phyloP scores from a whole-genome alignment of 2,888 invertebrate genomes.

The Micropterix aruncella region DNA sequence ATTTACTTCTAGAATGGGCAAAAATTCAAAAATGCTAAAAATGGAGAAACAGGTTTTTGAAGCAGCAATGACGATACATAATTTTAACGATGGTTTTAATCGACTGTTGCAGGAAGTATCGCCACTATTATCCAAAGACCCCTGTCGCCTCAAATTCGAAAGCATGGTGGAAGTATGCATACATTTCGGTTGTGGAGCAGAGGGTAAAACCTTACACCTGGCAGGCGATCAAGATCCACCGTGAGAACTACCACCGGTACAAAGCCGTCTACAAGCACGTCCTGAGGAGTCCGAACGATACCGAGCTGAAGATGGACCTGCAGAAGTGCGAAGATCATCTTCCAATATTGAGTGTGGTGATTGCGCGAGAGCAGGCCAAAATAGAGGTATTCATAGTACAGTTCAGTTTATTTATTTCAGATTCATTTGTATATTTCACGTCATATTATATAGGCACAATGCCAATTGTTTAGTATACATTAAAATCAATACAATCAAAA shows the following conservation, averaged over 20 bases:
- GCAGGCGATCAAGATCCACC: constrained; percentile 51
- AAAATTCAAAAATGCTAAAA: too few species aligned
- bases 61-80: too few species aligned
- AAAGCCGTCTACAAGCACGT: constrained; percentile 56
- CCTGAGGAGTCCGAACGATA: constrained; percentile 55
- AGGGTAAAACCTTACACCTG: constrained; percentile 61
- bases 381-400: constrained; percentile 41
- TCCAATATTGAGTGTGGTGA: constrained; percentile 58
- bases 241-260: constrained; percentile 55
- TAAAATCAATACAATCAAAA: too few species aligned
- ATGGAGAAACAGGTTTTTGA: too few species aligned
- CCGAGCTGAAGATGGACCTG: constrained; percentile 56
- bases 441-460: too few species aligned
- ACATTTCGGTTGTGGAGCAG: constrained; percentile 53
- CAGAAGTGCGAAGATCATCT: constrained; percentile 63
- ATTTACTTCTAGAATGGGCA: too few species aligned
- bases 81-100: too few species aligned
- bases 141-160: constrained; percentile 41
- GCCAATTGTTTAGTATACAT: too few species aligned
- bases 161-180: constrained; percentile 68
- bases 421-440: too few species aligned
- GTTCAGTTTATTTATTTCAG: constrained; percentile 1
- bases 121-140: constrained; percentile 45
- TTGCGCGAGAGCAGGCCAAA: constrained; percentile 68
- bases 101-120: constrained; percentile 39